phyloP scores from a whole-genome alignment of 2,113 vertebrate species.

The Nothobranchius furzeri region DNA sequence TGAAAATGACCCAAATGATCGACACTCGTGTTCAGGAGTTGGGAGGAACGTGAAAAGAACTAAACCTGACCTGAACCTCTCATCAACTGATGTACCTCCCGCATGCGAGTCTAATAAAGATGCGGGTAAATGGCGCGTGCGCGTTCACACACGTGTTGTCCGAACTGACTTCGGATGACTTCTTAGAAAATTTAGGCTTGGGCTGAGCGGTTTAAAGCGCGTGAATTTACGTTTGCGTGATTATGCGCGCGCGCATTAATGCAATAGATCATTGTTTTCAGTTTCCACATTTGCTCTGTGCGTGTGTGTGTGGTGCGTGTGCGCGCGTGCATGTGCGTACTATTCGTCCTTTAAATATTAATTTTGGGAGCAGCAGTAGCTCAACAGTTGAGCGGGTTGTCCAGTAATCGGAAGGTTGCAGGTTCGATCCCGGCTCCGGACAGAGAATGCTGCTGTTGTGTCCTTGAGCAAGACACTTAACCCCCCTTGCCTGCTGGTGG shows the following conservation, averaged over 20 bases:
- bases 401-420: too few relatives aligned
- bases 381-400: too few relatives aligned
- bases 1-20: not conserved
- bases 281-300: conserved; percentile 56
- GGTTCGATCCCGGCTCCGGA: too few relatives aligned
- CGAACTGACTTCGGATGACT: conserved; percentile 26
- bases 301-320: conserved; percentile 26
- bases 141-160: conserved; percentile 19
- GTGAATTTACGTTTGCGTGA: not conserved
- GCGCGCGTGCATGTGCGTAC: not conserved
- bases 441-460: too few relatives aligned
- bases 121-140: conserved; percentile 67
- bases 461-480: too few relatives aligned
- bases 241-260: conserved; percentile 14
- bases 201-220: conserved; percentile 34
- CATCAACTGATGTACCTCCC: conserved; percentile 90
- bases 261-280: conserved; percentile 59
- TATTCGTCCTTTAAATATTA: too few relatives aligned
- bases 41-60: not conserved
- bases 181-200: conserved; percentile 43
- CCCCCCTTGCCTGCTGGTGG: too few relatives aligned
- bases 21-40: not conserved
- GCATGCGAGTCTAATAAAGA: conserved; percentile 81
- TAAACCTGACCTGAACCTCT: conserved; percentile 74
- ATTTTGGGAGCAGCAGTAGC: too few relatives aligned